These are phyloP conservation scores for Didymodactylos carnosus DNA, from an alignment of 2,888 invertebrate species.

Conservation along the genomic window DNA sequence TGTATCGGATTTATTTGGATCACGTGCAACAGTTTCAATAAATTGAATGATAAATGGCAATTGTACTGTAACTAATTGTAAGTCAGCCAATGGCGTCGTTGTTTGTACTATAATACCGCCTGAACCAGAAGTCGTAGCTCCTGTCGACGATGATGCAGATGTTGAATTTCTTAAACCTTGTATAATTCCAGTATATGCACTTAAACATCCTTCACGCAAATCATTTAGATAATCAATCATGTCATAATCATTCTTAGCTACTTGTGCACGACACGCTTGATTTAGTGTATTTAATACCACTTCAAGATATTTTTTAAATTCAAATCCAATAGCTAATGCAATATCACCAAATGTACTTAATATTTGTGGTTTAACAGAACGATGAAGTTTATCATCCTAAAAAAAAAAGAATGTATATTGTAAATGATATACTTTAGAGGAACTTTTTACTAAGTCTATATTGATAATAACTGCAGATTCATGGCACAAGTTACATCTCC, in stretches of 20 bases:
- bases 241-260: slow-evolving; percentile 51
- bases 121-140: too few relatives aligned
- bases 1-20: slow-evolving; percentile 63
- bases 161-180: slow-evolving; percentile 51
- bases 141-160: too few relatives aligned
- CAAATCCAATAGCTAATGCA: slow-evolving; percentile 73
- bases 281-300: slow-evolving; percentile 56
- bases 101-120: too few relatives aligned
- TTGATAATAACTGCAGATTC: too few relatives aligned
- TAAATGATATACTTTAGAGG: not conserved
- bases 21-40: slow-evolving; percentile 61
- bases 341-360: slow-evolving; percentile 90
- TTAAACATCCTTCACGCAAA: slow-evolving; percentile 76
- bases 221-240: slow-evolving; percentile 89
- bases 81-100: not conserved
- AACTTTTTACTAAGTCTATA: too few relatives aligned
- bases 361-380: slow-evolving; percentile 87
- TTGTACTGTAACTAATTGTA: slow-evolving; percentile 50
- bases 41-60: slow-evolving; percentile 70
- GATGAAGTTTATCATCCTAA: slow-evolving; percentile 48
- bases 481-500: too few relatives aligned
- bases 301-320: slow-evolving; percentile 77
- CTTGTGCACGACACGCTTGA: slow-evolving; percentile 54
- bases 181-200: slow-evolving; percentile 92
- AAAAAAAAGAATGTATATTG: not conserved